These are phyloP conservation scores for Eospalax fontanierii DNA, from an alignment of 2,797 vertebrate genomes.

Conservation along the genomic window DNA sequence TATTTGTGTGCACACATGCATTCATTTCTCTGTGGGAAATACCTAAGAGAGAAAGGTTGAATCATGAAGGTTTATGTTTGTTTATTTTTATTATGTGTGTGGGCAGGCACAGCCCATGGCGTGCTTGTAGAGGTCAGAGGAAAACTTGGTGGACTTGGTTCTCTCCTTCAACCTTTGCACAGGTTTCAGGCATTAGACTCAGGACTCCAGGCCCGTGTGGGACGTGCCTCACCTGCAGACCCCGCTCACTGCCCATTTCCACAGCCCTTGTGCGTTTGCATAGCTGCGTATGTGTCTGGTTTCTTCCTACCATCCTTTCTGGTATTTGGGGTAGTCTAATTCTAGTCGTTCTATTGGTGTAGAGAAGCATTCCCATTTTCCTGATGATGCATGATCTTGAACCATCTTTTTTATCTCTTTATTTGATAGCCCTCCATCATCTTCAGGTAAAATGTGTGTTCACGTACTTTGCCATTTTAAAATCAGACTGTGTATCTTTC, in stretches of 20 bases:
- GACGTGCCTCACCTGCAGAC: not conserved
- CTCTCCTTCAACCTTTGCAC: not conserved
- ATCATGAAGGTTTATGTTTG: constrained; percentile 24
- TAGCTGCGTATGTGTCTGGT: not conserved
- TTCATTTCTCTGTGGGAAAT: constrained; percentile 38
- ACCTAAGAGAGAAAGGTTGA: not conserved
- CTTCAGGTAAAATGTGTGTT: not conserved
- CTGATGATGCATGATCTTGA: constrained; percentile 1
- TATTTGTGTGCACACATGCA: not conserved
- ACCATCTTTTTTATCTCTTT: constrained; percentile 8
- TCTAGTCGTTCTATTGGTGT: no score
- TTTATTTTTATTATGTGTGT: not conserved
- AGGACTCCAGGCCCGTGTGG: not conserved
- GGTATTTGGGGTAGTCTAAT: no score
- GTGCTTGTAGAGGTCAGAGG: not conserved
- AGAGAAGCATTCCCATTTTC: not conserved
- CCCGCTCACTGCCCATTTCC: not conserved
- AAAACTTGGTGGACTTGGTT: not conserved
- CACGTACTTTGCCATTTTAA: constrained; percentile 14
- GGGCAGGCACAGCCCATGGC: not conserved
- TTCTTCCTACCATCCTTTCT: not conserved
- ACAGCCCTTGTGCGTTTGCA: not conserved
- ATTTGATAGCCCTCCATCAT: not conserved
- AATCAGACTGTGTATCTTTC: constrained; percentile 13
- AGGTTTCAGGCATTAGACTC: no score